A percentile compares a stretch with the other conserved stretches of the same genome.
These are phyloP conservation scores for Mormyrops boulengeri DNA, from an alignment of 2,797 vertebrate species.

Conservation along the genomic window DNA sequence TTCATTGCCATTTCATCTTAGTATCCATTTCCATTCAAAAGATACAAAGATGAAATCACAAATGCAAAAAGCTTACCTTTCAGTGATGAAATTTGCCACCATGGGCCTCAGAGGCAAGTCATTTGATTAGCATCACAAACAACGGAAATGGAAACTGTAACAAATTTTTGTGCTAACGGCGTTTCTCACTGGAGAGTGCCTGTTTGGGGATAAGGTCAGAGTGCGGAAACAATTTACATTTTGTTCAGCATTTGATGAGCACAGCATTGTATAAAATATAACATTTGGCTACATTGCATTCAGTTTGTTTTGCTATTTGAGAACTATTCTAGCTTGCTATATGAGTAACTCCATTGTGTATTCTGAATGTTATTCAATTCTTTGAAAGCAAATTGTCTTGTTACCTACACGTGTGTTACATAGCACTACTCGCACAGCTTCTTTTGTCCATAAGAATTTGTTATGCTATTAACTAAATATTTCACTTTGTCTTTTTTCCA, in stretches of 20 bases:
- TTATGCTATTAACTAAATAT: neutral
- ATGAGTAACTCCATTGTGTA: neutral
- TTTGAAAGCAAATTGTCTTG: neutral
- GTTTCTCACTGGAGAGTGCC: neutral
- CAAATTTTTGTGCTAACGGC: neutral
- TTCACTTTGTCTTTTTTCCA: too few relatives aligned
- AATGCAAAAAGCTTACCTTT: neutral
- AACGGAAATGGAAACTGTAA: neutral
- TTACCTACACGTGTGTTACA: neutral
- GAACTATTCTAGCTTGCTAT: neutral
- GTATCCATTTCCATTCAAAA: neutral
- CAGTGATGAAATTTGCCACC: neutral
- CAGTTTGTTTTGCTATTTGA: neutral
- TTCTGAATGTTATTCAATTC: neutral
- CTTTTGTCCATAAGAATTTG: neutral
- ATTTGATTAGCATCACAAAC: constrained; percentile 11
- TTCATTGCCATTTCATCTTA: neutral
- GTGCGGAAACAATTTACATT: neutral
- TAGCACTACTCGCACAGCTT: neutral
- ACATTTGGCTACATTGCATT: constrained; percentile 7
- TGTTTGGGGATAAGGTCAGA: neutral
- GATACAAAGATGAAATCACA: constrained; percentile 7
- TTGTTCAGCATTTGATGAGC: neutral
- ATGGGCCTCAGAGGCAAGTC: neutral
- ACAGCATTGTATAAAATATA: constrained; percentile 3